Evolutionary conservation across 2,113 vertebrate genomes (phyloP).

Genomic region (Sebastes fasciatus): DNA sequence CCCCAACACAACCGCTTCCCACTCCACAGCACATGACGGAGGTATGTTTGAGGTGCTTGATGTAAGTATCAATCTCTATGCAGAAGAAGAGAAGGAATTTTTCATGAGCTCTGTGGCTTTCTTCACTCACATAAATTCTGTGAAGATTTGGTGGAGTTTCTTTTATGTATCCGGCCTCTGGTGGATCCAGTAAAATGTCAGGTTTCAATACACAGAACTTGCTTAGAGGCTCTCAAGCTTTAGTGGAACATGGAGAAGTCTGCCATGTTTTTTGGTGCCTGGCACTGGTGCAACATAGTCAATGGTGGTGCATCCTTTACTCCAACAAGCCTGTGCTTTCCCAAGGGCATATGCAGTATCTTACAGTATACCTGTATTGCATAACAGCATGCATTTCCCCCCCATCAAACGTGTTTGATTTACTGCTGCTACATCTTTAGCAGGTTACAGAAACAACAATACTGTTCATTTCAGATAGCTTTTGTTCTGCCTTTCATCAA

Average conservation of each 20-base stretch:
- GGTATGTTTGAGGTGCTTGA: conserved; percentile 60
- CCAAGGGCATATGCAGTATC: not conserved
- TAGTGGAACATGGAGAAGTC: conserved; percentile 29
- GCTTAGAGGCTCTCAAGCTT: conserved; percentile 31
- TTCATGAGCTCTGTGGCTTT: conserved; percentile 68
- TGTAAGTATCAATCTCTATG: conserved; percentile 56
- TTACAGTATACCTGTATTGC: conserved; percentile 1
- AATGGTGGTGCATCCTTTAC: conserved; percentile 5
- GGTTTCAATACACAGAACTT: conserved; percentile 50
- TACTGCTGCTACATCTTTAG: conserved; percentile 69
- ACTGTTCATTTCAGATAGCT: conserved; percentile 69
- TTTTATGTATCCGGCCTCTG: conserved; percentile 64
- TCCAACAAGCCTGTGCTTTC: conserved; percentile 11
- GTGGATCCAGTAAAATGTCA: conserved; percentile 64
- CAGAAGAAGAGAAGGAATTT: conserved; percentile 67
- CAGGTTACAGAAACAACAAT: conserved; percentile 45
- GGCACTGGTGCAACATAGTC: conserved; percentile 13
- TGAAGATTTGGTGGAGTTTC: conserved; percentile 64
- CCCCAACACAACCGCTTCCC: not conserved
- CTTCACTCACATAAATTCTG: conserved; percentile 60
- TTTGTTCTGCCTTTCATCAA: conserved; percentile 43
- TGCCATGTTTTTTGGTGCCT: conserved; percentile 37
- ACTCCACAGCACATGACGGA: conserved; percentile 36
- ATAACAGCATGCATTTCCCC: conserved; percentile 9
- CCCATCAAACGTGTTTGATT: conserved; percentile 71